phyloP scores from a whole-genome alignment of 2,113 vertebrate genomes.

The Petromus typicus region DNA sequence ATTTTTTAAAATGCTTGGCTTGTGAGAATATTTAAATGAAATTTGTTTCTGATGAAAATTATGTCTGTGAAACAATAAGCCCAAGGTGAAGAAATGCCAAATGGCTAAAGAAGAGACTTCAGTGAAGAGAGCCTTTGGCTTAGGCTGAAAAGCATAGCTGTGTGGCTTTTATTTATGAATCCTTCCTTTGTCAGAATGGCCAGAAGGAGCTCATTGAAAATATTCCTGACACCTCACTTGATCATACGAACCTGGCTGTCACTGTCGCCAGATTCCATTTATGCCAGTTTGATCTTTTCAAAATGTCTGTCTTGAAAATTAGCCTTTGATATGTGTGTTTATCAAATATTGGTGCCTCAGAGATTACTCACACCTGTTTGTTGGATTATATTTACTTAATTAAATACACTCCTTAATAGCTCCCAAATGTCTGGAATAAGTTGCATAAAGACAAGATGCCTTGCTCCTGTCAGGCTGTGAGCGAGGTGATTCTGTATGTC shows the following conservation, averaged over 20 bases:
- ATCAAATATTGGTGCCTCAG: constrained; percentile 50
- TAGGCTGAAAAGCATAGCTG: not conserved
- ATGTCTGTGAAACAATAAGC: not conserved
- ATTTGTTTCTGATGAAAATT: constrained; percentile 31
- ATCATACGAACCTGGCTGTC: not conserved
- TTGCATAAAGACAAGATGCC: constrained; percentile 47
- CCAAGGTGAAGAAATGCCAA: not conserved
- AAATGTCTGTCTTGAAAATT: constrained; percentile 49
- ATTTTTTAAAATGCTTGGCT: constrained; percentile 38
- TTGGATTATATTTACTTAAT: constrained; percentile 57
- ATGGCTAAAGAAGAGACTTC: not conserved
- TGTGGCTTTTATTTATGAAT: not conserved
- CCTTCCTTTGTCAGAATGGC: not conserved
- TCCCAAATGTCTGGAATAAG: constrained; percentile 45
- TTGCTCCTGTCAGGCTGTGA: not conserved
- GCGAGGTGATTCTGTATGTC: not conserved
- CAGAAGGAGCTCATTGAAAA: not conserved
- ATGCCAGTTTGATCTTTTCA: constrained; percentile 37
- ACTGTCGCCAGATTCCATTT: not conserved
- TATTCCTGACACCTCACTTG: not conserved
- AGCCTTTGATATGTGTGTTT: not conserved
- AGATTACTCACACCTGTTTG: constrained; percentile 30
- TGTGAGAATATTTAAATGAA: constrained; percentile 27
- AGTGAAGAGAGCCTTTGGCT: not conserved
- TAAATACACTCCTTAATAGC: constrained; percentile 59